Evolutionary conservation across 2,113 vertebrate genomes (phyloP).

Genomic region (Ornithorhynchus anatinus): DNA sequence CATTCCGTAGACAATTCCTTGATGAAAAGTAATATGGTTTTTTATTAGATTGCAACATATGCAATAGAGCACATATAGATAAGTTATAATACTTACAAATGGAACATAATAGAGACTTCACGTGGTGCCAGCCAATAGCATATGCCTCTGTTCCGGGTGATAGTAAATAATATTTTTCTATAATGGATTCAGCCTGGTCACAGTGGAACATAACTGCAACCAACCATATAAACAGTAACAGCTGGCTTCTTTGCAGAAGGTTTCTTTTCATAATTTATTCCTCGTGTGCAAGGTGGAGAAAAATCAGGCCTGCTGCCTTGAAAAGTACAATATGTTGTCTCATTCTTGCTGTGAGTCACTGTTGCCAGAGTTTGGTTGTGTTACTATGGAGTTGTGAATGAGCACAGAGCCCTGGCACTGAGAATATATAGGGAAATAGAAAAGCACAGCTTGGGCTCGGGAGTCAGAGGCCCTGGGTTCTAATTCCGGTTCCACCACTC

Average conservation of each 20-base stretch:
- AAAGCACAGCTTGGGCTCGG: too few species aligned
- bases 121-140: background rate
- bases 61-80: background rate
- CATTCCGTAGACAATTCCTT: background rate
- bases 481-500: too few species aligned
- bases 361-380: background rate
- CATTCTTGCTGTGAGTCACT: background rate
- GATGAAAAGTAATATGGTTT: slow-evolving; percentile 9
- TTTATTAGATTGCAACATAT: slow-evolving; percentile 5
- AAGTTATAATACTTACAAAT: slow-evolving; percentile 13
- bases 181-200: slow-evolving; percentile 31
- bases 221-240: background rate
- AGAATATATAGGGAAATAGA: too few species aligned
- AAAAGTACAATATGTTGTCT: background rate
- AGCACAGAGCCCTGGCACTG: too few species aligned
- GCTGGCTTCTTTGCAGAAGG: slow-evolving; percentile 1
- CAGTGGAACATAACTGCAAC: slow-evolving; percentile 2
- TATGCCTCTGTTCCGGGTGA: slow-evolving; percentile 37
- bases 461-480: too few species aligned
- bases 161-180: slow-evolving; percentile 24
- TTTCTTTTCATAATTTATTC: slow-evolving; percentile 35
- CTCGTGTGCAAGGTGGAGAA: background rate
- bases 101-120: slow-evolving; percentile 19
- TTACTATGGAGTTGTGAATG: background rate
- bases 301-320: background rate